A percentile compares a stretch with the other conserved stretches of the same genome.
These are phyloP conservation scores for Arctopsyche grandis DNA, from an alignment of 1,140 invertebrate species.

Conservation along the genomic window DNA sequence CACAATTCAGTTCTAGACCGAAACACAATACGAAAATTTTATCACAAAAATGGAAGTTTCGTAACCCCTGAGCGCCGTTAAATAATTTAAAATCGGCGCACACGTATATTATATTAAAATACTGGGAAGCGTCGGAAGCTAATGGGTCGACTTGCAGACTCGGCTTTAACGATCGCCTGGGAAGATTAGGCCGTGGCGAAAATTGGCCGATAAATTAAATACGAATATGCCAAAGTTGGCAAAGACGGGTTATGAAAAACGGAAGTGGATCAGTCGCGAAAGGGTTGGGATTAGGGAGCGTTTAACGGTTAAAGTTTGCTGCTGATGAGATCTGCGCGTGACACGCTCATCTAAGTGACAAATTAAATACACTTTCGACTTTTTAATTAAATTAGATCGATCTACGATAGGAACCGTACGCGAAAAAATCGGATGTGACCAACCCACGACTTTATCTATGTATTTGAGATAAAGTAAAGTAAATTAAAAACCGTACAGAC, in stretches of 20 bases:
- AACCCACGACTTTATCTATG: no score
- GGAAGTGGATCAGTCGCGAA: slow-evolving; percentile 10
- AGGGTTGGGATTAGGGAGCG: background rate
- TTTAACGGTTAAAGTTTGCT: slow-evolving; percentile 6
- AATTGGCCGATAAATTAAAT: slow-evolving; percentile 15
- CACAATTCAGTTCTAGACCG: background rate
- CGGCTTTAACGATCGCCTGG: background rate
- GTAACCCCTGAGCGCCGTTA: background rate
- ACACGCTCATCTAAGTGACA: background rate
- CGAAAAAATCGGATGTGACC: no score
- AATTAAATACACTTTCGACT: background rate
- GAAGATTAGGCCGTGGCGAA: background rate
- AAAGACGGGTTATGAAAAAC: background rate
- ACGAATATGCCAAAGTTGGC: background rate
- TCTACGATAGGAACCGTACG: no score
- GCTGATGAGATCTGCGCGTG: slow-evolving; percentile 1
- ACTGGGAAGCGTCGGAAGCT: background rate
- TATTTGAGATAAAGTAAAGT: no score
- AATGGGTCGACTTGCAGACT: background rate
- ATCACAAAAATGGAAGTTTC: background rate
- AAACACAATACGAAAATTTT: no score
- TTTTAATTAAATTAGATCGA: no score
- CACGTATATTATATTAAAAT: background rate
- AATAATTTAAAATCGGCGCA: background rate
- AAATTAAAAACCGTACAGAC: no score